Evolutionary conservation across 1,140 invertebrate species (phyloP), one percentile per base, ranked within the genome.

Genomic region (Zelostemma sp.): DNA sequence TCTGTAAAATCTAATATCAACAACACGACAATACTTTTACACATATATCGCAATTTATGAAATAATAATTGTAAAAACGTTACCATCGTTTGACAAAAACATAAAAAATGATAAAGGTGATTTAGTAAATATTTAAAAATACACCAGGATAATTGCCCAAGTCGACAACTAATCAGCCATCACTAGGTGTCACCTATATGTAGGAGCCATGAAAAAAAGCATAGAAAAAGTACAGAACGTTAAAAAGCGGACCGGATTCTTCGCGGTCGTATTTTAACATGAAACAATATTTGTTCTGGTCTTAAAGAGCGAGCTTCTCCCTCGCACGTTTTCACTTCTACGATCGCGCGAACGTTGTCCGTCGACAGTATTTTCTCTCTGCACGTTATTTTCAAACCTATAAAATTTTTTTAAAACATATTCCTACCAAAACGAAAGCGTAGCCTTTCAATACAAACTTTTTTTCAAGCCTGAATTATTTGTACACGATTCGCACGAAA

Each of bases 241-340:
- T 41, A 41, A 41, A 41, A 41, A 41, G 11, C 11, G 15, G 40
- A 41, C 40, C 40, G 41, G 48, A 60, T 55, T 60, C 51, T 51
- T 43, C 64, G 38, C 65, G 51, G 28, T 69, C 63, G 60, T 51
- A 46, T 72, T 77, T 77, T 68, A 74, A 74, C 72, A 61, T 58
- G 51, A 67, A 63, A 77, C 49, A 75, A 78, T 76, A 76, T 79
- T 78, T 78, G 71, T 74, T 58, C 69, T 75, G 73, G 69, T 68
- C 75, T 72, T 54, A 73, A 74, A 73, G 68, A 56, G 61, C 61
- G 64, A 28, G 49, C 55, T 62, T 28, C 12, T 51, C 35, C 31
- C 28, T 51, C 50, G 28, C 56, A 55, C 14, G 47, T 62, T 58
- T 53, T 62, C 58, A 53, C 54, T 40, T 47, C 50, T 38, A 17